phyloP scores from a whole-genome alignment of 1,140 invertebrate genomes.

The Chionoecetes opilio region DNA sequence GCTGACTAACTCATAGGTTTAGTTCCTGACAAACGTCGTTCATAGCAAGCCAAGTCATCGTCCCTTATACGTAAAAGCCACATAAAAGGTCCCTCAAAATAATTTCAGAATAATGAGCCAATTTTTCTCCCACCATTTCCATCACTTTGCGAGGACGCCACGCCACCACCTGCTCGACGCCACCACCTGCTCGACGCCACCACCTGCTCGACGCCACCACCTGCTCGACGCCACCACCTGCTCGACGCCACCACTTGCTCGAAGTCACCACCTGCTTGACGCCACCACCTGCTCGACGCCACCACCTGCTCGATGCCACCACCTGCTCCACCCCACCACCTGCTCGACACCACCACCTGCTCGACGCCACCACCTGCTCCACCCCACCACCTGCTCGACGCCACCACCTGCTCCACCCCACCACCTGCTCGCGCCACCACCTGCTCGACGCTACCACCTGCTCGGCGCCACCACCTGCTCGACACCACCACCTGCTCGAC shows the following conservation, averaged over 20 bases:
- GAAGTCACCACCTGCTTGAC: no score
- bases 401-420: not conserved
- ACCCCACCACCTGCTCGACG: not conserved
- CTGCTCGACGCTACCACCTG: not conserved
- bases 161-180: not conserved
- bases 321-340: not conserved
- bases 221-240: not conserved
- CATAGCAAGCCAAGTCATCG: not conserved
- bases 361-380: no score
- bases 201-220: not conserved
- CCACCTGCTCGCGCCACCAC: no score
- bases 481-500: not conserved
- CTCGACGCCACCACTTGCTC: not conserved
- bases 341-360: not conserved
- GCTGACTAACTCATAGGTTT: not conserved
- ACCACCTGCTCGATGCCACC: not conserved
- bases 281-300: not conserved
- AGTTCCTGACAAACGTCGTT: not conserved
- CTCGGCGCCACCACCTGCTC: no score
- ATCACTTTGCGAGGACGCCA: not conserved
- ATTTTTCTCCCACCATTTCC: not conserved
- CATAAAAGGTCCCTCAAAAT: not conserved
- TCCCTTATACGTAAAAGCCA: not conserved
- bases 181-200: not conserved
- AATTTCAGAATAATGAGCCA: not conserved